Evolutionary conservation across 2,113 vertebrate species (phyloP).

Genomic region (Hiodon tergisus): DNA sequence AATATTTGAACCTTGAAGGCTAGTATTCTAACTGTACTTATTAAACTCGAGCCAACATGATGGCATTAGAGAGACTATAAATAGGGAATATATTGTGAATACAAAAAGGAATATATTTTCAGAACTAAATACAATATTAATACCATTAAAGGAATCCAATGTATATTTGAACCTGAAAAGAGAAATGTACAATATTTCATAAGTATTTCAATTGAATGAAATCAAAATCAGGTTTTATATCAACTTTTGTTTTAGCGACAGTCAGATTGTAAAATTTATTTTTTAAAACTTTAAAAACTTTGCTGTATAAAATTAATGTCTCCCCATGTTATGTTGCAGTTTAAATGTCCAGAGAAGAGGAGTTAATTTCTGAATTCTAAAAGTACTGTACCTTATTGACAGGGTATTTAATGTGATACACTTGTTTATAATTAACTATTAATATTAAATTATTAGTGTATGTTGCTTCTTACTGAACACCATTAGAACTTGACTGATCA

Average conservation of each 20-base stretch:
- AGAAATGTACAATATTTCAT: not conserved
- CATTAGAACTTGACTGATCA: no score
- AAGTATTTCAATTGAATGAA: not conserved
- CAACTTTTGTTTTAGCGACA: not conserved
- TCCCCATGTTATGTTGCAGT: not conserved
- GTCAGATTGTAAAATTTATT: not conserved
- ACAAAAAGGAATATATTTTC: constrained; percentile 2
- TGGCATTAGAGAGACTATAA: constrained; percentile 4
- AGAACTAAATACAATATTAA: constrained; percentile 22
- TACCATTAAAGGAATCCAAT: constrained; percentile 2
- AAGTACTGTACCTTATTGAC: not conserved
- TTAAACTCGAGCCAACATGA: not conserved
- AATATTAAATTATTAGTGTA: constrained; percentile 16
- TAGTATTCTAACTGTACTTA: not conserved
- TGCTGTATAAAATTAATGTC: constrained; percentile 11
- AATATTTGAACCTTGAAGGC: not conserved
- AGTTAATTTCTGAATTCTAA: not conserved
- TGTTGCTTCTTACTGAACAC: not conserved
- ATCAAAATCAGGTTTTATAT: not conserved
- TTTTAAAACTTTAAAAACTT: constrained; percentile 6
- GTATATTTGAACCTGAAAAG: not conserved
- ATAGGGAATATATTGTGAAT: constrained; percentile 3
- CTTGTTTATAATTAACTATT: constrained; percentile 10
- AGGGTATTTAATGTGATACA: not conserved
- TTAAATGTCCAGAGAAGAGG: not conserved